Percentiles rank a stretch among this genome's conserved stretches.
Evolutionary conservation across 2,888 invertebrate species (phyloP).

Genomic region (Stenodema calcarata): DNA sequence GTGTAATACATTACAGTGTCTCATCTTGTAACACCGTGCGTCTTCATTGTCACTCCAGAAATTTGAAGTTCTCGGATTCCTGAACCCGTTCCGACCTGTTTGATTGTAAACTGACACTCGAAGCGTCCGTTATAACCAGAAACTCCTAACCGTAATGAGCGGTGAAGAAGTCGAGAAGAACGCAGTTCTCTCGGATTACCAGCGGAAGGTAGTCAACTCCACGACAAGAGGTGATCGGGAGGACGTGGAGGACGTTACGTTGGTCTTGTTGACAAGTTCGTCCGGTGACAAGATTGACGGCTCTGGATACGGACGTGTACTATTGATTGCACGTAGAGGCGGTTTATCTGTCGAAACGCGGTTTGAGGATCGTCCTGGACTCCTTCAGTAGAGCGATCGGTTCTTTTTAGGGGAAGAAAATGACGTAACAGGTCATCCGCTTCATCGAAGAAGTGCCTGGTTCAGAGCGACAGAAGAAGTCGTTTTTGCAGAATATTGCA

Average conservation of each 20-base stretch:
- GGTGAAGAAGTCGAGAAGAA: neutral
- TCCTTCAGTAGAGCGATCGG: neutral
- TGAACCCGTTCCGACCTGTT: neutral
- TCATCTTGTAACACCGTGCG: too few relatives aligned
- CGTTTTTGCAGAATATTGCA: too few relatives aligned
- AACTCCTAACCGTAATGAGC: neutral
- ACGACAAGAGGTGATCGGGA: neutral
- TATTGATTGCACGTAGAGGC: constrained; percentile 6
- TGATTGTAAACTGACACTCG: neutral
- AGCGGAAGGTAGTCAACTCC: neutral
- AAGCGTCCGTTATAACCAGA: neutral
- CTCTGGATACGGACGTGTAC: constrained; percentile 16
- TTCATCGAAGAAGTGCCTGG: neutral
- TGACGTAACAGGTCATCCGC: neutral
- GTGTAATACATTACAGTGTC: too few relatives aligned
- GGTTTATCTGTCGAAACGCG: neutral
- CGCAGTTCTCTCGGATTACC: neutral
- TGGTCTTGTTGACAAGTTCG: neutral
- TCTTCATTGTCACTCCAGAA: too few relatives aligned
- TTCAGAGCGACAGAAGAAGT: too few relatives aligned
- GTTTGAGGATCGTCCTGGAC: neutral
- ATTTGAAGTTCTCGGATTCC: too few relatives aligned
- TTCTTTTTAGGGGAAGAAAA: neutral
- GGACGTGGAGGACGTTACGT: neutral
- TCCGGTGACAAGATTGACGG: constrained; percentile 10